phyloP scores from a whole-genome alignment of 2,888 invertebrate genomes.

The Leptura quadrifasciata region DNA sequence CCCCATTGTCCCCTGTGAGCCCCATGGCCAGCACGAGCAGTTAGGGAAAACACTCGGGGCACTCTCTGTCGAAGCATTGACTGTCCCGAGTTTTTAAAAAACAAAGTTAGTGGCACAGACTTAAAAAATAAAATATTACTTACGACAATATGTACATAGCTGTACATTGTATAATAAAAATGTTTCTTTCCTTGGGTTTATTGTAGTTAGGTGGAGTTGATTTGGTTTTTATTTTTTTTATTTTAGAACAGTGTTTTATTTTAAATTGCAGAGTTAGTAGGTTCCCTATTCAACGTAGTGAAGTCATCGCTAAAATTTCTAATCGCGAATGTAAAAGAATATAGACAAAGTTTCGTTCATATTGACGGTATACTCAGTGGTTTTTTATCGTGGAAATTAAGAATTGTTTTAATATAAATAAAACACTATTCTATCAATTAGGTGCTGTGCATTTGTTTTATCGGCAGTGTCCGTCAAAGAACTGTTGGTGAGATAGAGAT shows the following conservation, averaged over 20 bases:
- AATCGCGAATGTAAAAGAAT: not conserved
- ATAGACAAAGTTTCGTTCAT: not conserved
- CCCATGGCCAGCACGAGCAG: constrained; percentile 94
- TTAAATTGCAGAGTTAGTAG: constrained; percentile 1
- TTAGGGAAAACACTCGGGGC: constrained; percentile 83
- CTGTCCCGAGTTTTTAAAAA: constrained; percentile 68
- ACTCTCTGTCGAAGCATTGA: constrained; percentile 74
- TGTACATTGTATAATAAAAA: constrained; percentile 70
- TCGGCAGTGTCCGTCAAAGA: constrained; percentile 46
- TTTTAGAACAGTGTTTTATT: constrained; percentile 48
- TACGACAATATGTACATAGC: constrained; percentile 74
- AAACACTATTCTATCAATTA: constrained; percentile 58
- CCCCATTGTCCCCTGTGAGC: constrained; percentile 90
- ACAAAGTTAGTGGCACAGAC: constrained; percentile 49
- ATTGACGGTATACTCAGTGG: not conserved
- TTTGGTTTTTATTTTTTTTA: constrained; percentile 45
- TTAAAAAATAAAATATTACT: constrained; percentile 64
- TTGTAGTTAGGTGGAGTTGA: constrained; percentile 53
- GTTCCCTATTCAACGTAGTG: constrained; percentile 9
- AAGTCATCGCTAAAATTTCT: not conserved
- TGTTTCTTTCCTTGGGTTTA: constrained; percentile 46
- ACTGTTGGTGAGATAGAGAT: constrained; percentile 49
- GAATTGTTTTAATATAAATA: constrained; percentile 34
- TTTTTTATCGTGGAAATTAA: not conserved
- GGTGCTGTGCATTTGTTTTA: constrained; percentile 64